Evolutionary conservation across 2,888 invertebrate species (phyloP), one percentile per base, ranked within the genome.

Genomic region (Tyria jacobaeae): DNA sequence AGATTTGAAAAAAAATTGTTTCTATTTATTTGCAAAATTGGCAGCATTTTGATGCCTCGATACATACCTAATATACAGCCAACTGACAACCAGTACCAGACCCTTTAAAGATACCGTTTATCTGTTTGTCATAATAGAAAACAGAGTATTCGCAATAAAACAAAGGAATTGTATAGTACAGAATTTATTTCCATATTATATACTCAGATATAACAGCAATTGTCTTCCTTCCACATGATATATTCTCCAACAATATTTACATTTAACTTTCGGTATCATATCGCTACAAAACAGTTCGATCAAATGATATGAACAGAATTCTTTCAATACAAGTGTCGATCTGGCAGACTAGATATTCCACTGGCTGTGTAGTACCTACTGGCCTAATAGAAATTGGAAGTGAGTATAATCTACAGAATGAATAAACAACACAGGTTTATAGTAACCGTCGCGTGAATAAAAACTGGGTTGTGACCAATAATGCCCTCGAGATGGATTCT

Each of bases 151-250:
- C 10, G n/a, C 25, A 35, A 83, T 79, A 79, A 89, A 87, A 87
- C 82, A 76, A 81, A 64, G 62, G 25, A 57, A 52, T 67, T 71
- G 68, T 89, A 89, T 90, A 87, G 87, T 92, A 92, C 89, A 92
- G 87, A 89, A 86, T 92, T 93, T 91, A 92, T 92, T 91, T 88
- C 86, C 83, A 86, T 89, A 87, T 88, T 89, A 90, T 89, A 89
- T 92, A 90, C 85, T 92, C 91, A 88, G 85, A 87, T 89, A 87
- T 89, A 89, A 89, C 89, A 89, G 88, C 84, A 86, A 88, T 84
- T 85, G 80, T 87, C 79, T 82, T 79, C 75, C 73, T 75, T 80
- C 75, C 83, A 85, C 78, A 79, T 81, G 81, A 73, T 82, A 73
- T 67, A 73, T 81, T 83, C 81, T 83, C 86, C 87, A 89, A 88